These are phyloP conservation scores for Halictus ligatus DNA, from an alignment of 2,888 invertebrate genomes.

Conservation along the genomic window DNA sequence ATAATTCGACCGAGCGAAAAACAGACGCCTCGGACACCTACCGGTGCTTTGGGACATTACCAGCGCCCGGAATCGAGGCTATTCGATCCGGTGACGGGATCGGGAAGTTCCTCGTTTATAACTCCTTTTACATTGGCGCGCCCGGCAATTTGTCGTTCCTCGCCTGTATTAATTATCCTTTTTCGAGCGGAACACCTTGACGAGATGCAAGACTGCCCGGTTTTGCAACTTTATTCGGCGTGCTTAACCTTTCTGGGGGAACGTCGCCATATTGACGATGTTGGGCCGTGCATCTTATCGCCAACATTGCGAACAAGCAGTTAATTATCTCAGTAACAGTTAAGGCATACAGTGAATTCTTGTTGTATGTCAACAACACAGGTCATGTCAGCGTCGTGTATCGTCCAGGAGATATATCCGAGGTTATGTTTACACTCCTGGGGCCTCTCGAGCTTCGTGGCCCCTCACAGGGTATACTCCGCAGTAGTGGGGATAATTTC, in stretches of 20 bases:
- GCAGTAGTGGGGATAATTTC: too few relatives aligned
- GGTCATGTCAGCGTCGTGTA: too few relatives aligned
- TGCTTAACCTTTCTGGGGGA: background rate
- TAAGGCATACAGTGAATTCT: too few relatives aligned
- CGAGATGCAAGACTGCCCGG: background rate
- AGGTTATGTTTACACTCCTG: too few relatives aligned
- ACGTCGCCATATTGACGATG: background rate
- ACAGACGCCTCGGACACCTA: background rate
- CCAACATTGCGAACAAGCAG: background rate
- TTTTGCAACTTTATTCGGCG: background rate
- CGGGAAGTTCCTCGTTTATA: background rate
- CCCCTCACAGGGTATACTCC: too few relatives aligned
- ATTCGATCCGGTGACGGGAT: background rate
- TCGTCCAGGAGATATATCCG: too few relatives aligned
- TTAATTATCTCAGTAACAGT: background rate
- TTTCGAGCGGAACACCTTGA: background rate
- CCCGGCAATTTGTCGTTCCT: background rate
- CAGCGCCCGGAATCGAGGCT: background rate
- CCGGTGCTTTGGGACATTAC: background rate
- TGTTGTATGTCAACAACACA: too few relatives aligned
- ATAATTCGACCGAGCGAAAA: conserved; percentile 14
- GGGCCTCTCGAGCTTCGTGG: too few relatives aligned
- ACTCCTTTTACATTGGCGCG: background rate
- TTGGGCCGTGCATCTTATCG: background rate
- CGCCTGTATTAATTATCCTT: background rate